Conservation (phyloP, 2,797 vertebrate species). For the Tinamus major region DNA sequence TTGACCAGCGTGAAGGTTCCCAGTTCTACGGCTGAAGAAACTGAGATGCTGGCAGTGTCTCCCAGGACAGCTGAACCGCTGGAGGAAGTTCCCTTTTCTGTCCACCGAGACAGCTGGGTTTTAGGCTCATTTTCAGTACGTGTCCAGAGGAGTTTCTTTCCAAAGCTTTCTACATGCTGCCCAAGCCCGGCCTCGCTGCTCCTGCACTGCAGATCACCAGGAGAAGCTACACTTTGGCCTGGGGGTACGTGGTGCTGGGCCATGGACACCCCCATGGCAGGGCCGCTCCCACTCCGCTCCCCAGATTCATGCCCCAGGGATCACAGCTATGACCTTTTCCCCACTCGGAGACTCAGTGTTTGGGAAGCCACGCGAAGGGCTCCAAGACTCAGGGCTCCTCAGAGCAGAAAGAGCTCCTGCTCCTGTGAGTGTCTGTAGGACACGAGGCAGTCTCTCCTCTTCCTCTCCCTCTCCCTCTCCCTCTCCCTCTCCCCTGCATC, state of each 20-base stretch:
- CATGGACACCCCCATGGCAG: fast-evolving
- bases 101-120: fast-evolving
- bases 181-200: neutral
- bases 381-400: neutral
- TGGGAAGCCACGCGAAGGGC: neutral
- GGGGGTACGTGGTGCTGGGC: neutral
- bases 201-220: neutral
- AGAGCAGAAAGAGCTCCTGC: neutral
- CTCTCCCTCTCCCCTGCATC: too few relatives aligned
- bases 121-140: neutral
- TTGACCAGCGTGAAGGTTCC: neutral
- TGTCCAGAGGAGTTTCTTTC: neutral
- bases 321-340: neutral
- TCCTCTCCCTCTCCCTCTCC: too few relatives aligned
- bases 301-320: fast-evolving
- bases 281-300: neutral
- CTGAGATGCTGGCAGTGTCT: neutral
- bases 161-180: neutral
- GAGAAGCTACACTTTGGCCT: neutral
- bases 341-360: neutral
- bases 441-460: neutral
- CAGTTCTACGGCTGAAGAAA: neutral
- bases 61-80: neutral
- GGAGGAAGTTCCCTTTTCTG: neutral
- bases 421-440: neutral